Evolutionary conservation across 2,888 invertebrate genomes (phyloP).

Genomic region (Mermis nigrescens): DNA sequence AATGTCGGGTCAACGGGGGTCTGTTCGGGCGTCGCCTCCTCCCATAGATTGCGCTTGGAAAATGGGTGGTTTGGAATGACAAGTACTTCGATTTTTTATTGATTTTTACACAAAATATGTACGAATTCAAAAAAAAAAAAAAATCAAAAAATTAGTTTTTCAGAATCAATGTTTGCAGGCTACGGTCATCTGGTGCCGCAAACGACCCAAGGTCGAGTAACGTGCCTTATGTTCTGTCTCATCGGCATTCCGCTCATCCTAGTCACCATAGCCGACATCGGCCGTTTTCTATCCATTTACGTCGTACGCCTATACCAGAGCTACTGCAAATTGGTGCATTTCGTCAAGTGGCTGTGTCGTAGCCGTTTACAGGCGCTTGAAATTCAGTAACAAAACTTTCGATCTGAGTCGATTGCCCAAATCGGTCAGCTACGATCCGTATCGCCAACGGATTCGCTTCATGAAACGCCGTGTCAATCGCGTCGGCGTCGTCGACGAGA

Average conservation of each 20-base stretch:
- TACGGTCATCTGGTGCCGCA: conserved; percentile 32
- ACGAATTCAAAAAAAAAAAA: no score
- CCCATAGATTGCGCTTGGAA: no score
- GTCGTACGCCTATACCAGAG: conserved; percentile 5
- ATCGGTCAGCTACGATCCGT: neutral
- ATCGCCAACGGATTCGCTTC: neutral
- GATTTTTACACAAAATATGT: neutral
- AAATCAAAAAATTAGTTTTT: neutral
- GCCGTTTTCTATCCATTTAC: conserved; percentile 27
- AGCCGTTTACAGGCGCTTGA: no score
- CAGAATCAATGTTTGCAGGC: conserved; percentile 15
- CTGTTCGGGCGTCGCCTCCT: no score
- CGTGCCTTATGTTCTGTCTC: conserved; percentile 29
- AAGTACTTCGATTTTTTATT: neutral
- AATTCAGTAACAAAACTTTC: no score
- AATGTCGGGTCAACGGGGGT: no score
- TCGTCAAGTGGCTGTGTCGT: neutral
- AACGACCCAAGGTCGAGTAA: conserved; percentile 26
- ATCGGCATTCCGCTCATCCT: conserved; percentile 31
- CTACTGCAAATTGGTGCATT: neutral
- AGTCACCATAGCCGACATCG: conserved; percentile 32
- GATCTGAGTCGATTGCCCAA: no score
- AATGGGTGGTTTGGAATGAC: no score
- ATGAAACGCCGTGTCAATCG: no score
- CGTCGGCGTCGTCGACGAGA: neutral